Base-by-base conservation (phyloP, 1,140 invertebrate genomes). In the Zophobas atratus region DNA sequence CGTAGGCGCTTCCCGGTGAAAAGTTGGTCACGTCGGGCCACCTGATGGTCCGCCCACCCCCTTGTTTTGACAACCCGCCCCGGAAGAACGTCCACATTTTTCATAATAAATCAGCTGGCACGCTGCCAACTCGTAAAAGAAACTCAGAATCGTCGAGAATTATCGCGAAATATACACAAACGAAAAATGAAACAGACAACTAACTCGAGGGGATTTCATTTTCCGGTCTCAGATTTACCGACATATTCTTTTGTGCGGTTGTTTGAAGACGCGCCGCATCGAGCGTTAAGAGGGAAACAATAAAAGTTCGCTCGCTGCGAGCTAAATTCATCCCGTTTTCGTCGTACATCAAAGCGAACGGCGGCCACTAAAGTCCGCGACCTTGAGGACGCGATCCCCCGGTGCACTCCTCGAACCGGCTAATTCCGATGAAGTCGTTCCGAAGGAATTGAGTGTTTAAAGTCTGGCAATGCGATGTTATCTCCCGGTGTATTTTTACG, bases 401-500 rank as follows among this genome's bases (percentile, higher is more conserved):
- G 20, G 20, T 20, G 20, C 20, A 20, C 20, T 20, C 20, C 20
- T 20, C 20, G 20, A 20, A 20, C 20, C 20, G 20, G 20, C 20
- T 67, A 67, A 67, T 43, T 43, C 35, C 2, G 60, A 63, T 46
- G 60, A 48, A 63, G 38, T 63, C 57, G 36, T 63, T 39, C 39
- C 8, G 6, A 38, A 1, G 36, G 60, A 67, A 67, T 67, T 43
- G 60, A 67, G 60, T 67, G 60, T 67, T 67, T 67, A 43, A 67
- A 67, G 38, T 67, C 60, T 51, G 4, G 49, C 2, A 56, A 33
- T 20, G 51, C 8, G 71, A 73, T 56, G 55, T 73, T 72, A 72
- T 72, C 70, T 72, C 3, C 6, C 55, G 39, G 55, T 73, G 48
- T 73, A 73, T 73, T 73, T 73, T 73, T 73, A 73, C 71, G 71